Conservation (phyloP, 2,797 vertebrate species). For the Sebastes hubbsi region DNA sequence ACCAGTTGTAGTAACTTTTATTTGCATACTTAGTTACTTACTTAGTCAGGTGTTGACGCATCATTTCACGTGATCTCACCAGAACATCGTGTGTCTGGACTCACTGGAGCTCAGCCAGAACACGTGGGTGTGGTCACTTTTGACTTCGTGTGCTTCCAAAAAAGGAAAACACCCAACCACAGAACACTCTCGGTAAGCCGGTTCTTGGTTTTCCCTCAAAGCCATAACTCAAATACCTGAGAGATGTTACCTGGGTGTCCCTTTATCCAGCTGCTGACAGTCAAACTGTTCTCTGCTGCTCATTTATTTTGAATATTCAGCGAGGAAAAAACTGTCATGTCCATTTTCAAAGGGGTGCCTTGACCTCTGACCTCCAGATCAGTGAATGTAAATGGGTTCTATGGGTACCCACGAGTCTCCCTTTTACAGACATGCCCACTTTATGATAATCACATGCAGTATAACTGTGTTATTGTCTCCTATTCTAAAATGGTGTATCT, state of each 20-base stretch:
- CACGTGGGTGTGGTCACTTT: slow-evolving; percentile 34
- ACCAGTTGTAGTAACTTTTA: no score
- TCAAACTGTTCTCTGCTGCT: neutral
- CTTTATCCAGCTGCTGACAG: neutral
- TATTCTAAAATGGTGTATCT: no score
- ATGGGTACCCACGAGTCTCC: no score
- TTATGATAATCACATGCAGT: no score
- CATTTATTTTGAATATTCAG: neutral
- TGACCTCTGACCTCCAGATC: no score
- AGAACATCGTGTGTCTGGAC: neutral
- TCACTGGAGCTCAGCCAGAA: neutral
- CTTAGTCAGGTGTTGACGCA: neutral
- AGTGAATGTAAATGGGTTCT: no score
- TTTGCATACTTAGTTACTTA: neutral
- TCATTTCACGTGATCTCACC: neutral
- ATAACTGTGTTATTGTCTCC: no score
- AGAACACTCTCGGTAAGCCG: slow-evolving; percentile 62
- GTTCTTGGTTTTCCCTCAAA: slow-evolving; percentile 52
- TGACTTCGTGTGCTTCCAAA: neutral
- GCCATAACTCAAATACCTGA: slow-evolving; percentile 58
- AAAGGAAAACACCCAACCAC: slow-evolving; percentile 44
- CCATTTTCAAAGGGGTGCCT: no score
- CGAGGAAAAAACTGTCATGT: neutral
- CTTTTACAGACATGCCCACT: no score
- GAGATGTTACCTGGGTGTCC: neutral